phyloP scores from a whole-genome alignment of 1,140 invertebrate genomes.

The Polyergus mexicanus region DNA sequence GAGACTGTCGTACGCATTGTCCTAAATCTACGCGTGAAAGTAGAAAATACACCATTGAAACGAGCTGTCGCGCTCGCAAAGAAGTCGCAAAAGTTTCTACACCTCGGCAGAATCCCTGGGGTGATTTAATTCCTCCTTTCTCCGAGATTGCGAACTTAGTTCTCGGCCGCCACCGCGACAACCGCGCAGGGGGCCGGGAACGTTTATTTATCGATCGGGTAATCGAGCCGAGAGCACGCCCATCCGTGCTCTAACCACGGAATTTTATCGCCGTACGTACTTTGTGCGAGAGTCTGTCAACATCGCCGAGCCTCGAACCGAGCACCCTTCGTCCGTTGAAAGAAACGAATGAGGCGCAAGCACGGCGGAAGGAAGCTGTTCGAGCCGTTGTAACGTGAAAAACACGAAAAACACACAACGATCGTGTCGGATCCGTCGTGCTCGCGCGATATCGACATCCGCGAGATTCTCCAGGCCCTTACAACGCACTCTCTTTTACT shows the following conservation, averaged over 20 bases:
- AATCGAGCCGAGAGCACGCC: conserved; percentile 13
- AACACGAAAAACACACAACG: background rate
- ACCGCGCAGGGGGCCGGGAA: background rate
- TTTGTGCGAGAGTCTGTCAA: background rate
- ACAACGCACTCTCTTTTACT: conserved; percentile 61
- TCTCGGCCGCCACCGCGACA: conserved; percentile 32
- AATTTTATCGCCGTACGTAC: conserved; percentile 26
- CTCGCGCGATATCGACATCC: conserved; percentile 42
- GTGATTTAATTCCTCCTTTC: conserved; percentile 57
- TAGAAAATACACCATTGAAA: conserved; percentile 33
- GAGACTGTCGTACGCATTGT: background rate
- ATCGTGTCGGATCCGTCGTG: conserved; percentile 41
- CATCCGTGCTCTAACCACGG: background rate
- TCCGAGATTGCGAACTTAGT: conserved; percentile 54
- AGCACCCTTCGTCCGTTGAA: conserved; percentile 29
- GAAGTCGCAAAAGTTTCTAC: conserved; percentile 52
- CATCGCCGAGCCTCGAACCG: conserved; percentile 6
- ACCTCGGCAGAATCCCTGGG: conserved; percentile 45
- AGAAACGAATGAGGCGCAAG: conserved; percentile 21
- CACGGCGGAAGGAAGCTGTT: conserved; percentile 24
- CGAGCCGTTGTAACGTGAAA: conserved; percentile 6
- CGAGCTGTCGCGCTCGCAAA: conserved; percentile 38
- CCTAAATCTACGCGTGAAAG: conserved; percentile 22
- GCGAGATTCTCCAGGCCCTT: conserved; percentile 20
- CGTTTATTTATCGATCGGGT: conserved; percentile 54